Evolutionary conservation across 1,140 invertebrate species (phyloP).

Genomic region (Panagrolaimus sp.): DNA sequence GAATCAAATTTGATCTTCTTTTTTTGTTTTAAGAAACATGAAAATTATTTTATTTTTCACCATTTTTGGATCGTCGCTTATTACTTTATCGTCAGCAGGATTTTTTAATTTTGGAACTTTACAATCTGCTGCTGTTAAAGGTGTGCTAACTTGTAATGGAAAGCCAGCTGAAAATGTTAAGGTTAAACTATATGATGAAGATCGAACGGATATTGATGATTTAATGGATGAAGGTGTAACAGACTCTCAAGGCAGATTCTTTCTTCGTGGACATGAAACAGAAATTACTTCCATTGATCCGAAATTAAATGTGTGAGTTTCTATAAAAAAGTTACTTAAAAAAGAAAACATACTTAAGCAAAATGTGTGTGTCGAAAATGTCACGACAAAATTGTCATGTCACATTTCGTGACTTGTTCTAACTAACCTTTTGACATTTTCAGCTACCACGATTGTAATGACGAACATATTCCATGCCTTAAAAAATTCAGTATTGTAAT

Average conservation of each 20-base stretch:
- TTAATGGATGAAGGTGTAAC: conserved; percentile 39
- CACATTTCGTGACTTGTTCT: too few species aligned
- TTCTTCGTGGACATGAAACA: conserved; percentile 34
- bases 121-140: neutral
- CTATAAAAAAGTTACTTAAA: too few species aligned
- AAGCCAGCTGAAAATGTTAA: neutral
- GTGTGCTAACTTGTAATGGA: neutral
- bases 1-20: too few species aligned
- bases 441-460: conserved; percentile 48
- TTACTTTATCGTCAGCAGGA: too few species aligned
- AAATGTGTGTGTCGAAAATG: too few species aligned
- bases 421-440: neutral
- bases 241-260: conserved; percentile 37
- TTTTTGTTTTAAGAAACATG: too few species aligned
- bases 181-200: conserved; percentile 10
- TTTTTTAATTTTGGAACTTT: too few species aligned
- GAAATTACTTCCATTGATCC: conserved; percentile 43
- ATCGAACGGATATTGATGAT: conserved; percentile 37
- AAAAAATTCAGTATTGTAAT: conserved; percentile 49
- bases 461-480: conserved; percentile 34
- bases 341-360: too few species aligned
- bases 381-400: too few species aligned
- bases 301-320: conserved; percentile 22
- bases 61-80: too few species aligned
- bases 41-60: too few species aligned